A percentile compares a stretch with the other conserved stretches of the same genome.
Conservation (phyloP, 2,113 vertebrate species). For the Crypturellus undulatus region DNA sequence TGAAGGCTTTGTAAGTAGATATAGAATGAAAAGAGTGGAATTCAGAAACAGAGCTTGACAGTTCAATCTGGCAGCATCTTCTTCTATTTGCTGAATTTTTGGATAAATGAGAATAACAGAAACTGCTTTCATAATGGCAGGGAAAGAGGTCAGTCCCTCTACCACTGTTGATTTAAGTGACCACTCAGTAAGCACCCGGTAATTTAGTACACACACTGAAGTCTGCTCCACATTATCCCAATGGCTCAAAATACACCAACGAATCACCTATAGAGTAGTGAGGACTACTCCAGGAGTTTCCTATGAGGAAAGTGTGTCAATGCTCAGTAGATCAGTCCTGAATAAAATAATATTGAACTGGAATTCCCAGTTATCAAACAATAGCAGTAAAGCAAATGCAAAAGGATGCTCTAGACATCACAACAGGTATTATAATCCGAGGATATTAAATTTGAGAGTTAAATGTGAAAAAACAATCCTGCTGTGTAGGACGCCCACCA, state of each 20-base stretch:
- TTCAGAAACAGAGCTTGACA: neutral
- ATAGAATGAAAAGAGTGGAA: neutral
- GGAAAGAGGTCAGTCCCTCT: neutral
- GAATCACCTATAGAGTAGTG: neutral
- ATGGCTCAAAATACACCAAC: neutral
- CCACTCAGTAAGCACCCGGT: neutral
- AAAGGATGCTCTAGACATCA: neutral
- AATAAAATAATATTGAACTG: neutral
- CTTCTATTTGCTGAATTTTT: neutral
- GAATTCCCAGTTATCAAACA: neutral
- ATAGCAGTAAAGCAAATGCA: neutral
- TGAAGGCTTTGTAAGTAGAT: neutral
- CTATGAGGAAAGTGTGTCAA: neutral
- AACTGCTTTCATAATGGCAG: neutral
- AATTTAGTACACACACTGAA: neutral
- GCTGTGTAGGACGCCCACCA: fast-evolving
- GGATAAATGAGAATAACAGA: neutral
- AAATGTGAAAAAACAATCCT: neutral
- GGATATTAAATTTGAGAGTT: neutral
- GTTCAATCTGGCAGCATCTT: neutral
- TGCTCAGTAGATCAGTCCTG: neutral
- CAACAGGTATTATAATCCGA: neutral
- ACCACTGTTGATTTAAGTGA: neutral
- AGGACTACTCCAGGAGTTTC: too few species aligned
- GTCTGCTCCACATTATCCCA: neutral